Evolutionary conservation across 2,113 vertebrate genomes (phyloP).

Genomic region (Xiphophorus couchianus): DNA sequence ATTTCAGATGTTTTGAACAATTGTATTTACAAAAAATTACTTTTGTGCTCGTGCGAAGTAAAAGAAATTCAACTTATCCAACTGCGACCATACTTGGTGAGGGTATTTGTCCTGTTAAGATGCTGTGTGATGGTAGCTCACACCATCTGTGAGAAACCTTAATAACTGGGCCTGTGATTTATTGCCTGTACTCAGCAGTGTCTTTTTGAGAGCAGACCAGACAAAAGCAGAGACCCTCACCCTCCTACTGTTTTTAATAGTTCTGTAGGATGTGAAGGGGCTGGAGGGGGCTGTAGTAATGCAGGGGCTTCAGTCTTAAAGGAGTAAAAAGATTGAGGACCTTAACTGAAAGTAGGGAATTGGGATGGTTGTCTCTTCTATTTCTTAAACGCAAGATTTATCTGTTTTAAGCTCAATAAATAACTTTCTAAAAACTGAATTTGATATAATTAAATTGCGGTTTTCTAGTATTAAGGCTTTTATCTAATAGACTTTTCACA

Average conservation of each 20-base stretch:
- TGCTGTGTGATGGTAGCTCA: slow-evolving; percentile 12
- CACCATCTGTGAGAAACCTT: slow-evolving; percentile 54
- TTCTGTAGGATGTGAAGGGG: slow-evolving; percentile 61
- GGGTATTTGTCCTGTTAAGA: neutral
- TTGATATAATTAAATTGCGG: neutral
- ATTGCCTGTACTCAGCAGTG: slow-evolving; percentile 74
- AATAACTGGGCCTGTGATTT: slow-evolving; percentile 76
- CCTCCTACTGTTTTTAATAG: slow-evolving; percentile 78
- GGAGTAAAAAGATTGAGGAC: slow-evolving; percentile 29
- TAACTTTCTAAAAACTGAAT: neutral
- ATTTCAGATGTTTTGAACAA: slow-evolving; percentile 27
- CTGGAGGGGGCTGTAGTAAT: slow-evolving; percentile 12
- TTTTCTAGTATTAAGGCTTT: neutral
- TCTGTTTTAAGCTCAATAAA: neutral
- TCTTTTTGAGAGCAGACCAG: slow-evolving; percentile 57
- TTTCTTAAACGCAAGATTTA: neutral
- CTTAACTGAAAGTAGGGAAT: slow-evolving; percentile 26
- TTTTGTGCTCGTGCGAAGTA: slow-evolving; percentile 48
- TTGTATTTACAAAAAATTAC: neutral
- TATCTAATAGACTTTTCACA: neutral
- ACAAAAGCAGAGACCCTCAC: slow-evolving; percentile 63
- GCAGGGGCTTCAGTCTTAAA: slow-evolving; percentile 40
- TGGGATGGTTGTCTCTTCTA: neutral
- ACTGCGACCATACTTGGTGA: neutral
- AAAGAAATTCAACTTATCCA: neutral